Evolutionary conservation across 2,797 vertebrate genomes (phyloP), one percentile per base, ranked within the genome.

Genomic region (Galagoides demidoff): DNA sequence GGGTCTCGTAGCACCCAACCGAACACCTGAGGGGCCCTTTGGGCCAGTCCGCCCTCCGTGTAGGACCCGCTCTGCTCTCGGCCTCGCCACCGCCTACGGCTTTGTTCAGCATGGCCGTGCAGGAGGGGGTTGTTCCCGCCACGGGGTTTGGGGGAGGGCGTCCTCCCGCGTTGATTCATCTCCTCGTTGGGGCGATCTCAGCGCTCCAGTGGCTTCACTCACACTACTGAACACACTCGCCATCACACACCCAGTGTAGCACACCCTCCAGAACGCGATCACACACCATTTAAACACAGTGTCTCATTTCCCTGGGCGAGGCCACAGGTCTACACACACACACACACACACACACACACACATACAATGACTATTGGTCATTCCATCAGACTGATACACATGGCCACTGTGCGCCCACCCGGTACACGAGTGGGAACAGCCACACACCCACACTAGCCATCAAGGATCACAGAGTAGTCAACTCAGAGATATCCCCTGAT

Each of bases 81-180:
- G 70, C 85, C 81, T 55, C 27, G 25, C 57, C 0, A 22, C 70
- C 17, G 22, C 71, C n/a, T 20, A 71, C 82, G 55, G 95, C 97
- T 97, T 97, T 97, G 97, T 97, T 97, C 94, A 5, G 70, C 83
- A 31, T 14, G 59, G 82, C 59, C 2, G 59, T 27, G 71, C 78
- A 66, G 89, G 89, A 92, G 94, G 94, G 95, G 95, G 74, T 70
- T 82, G 94, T 96, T 96, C 97, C 97, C 96, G 96, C 95, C 96
- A 93, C 90, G 16, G 64, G 87, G 66, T 17, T 31, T 34, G 64
- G 64, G 68, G 68, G 77, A 81, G 88, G 94, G 93, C 92, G 95
- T 78, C 90, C 37, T 23, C 85, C 81, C n/a, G 89, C 83, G 45
- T 94, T 84, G 97, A 92, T 97, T 97, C 95, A 92, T 95, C 79